Percentiles rank a stretch among this genome's conserved stretches.
These are phyloP conservation scores for Anoncus sp. DNA, from an alignment of 2,888 invertebrate genomes.

Conservation along the genomic window DNA sequence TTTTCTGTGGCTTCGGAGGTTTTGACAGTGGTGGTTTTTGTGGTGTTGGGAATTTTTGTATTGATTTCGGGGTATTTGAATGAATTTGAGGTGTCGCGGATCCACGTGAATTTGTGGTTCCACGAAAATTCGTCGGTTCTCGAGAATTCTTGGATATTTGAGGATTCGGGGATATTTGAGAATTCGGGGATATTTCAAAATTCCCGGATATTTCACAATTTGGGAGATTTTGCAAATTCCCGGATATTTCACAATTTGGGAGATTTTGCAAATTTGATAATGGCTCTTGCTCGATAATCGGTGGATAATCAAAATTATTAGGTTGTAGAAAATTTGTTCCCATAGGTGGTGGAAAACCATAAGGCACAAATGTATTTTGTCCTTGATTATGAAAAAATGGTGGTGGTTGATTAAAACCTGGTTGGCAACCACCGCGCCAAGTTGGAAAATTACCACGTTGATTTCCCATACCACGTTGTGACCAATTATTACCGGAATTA, in stretches of 20 bases:
- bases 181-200: no score
- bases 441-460: constrained; percentile 13
- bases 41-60: no score
- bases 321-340: constrained; percentile 38
- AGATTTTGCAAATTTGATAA: background rate
- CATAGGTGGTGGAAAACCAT: constrained; percentile 49
- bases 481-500: constrained; percentile 30
- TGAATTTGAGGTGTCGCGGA: background rate
- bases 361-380: constrained; percentile 34
- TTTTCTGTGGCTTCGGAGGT: constrained; percentile 13
- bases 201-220: no score
- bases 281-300: background rate
- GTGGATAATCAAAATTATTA: background rate
- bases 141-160: no score
- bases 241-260: no score
- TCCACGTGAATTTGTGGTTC: no score
- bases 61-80: background rate
- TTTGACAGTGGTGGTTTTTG: background rate
- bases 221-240: no score
- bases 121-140: no score
- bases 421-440: constrained; percentile 42
- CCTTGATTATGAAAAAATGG: constrained; percentile 42
- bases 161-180: no score
- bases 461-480: background rate
- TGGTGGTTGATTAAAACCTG: constrained; percentile 35